A percentile compares a stretch with the other conserved stretches of the same genome.
phyloP scores from a whole-genome alignment of 2,888 invertebrate genomes.

The Caenorhabditis wallacei region DNA sequence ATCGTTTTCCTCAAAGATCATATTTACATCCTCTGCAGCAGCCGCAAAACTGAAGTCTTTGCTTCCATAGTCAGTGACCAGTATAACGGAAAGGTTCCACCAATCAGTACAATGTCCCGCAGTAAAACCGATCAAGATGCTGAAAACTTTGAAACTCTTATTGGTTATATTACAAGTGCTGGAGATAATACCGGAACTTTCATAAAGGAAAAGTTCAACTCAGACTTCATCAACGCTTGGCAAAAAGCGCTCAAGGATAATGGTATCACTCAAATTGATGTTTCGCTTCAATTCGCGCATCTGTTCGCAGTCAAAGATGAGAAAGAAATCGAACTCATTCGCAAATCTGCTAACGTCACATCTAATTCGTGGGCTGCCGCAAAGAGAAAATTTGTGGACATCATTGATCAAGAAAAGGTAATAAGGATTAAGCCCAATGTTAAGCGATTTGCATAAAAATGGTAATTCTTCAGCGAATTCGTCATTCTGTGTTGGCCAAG shows the following conservation, averaged over 20 bases:
- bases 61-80: constrained; percentile 92
- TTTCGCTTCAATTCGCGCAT: constrained; percentile 91
- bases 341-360: constrained; percentile 94
- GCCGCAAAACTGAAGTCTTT: constrained; percentile 97
- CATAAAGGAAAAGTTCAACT: constrained; percentile 93
- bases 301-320: constrained; percentile 97
- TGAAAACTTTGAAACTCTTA: constrained; percentile 88
- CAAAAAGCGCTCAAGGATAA: constrained; percentile 89
- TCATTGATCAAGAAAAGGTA: constrained; percentile 93
- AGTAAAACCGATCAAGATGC: constrained; percentile 95
- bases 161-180: constrained; percentile 91
- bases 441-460: too few relatives aligned
- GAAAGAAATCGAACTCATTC: constrained; percentile 91
- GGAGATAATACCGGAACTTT: constrained; percentile 93
- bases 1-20: constrained; percentile 91
- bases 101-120: constrained; percentile 91
- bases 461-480: constrained; percentile 89
- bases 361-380: constrained; percentile 96
- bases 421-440: too few relatives aligned
- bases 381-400: constrained; percentile 98
- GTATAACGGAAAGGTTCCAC: constrained; percentile 87
- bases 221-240: constrained; percentile 95
- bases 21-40: constrained; percentile 94
- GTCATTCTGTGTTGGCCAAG: constrained; percentile 95
- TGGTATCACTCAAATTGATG: constrained; percentile 90